Percentiles rank a stretch among this genome's conserved stretches.
phyloP scores from a whole-genome alignment of 2,888 invertebrate species.

The Drosophila niveifrons region DNA sequence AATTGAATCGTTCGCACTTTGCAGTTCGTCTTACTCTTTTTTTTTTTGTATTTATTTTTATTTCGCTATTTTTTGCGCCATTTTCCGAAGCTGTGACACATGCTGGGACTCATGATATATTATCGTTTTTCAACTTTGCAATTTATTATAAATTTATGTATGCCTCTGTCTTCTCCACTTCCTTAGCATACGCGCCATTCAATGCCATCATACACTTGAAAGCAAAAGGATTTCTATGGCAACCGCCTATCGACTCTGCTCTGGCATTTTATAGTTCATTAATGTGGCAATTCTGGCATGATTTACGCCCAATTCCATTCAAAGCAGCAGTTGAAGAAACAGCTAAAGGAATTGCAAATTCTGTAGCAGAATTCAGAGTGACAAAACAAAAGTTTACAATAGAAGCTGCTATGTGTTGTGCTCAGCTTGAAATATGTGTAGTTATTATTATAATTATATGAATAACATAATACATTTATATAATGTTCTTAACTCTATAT shows the following conservation, averaged over 20 bases:
- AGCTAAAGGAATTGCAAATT: background rate
- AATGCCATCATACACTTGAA: constrained; percentile 12
- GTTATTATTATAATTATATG: background rate
- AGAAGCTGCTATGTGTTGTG: background rate
- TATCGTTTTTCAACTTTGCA: constrained; percentile 76
- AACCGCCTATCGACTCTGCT: constrained; percentile 44
- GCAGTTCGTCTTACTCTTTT: constrained; percentile 31
- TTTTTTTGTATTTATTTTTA: background rate
- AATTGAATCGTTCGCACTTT: constrained; percentile 85
- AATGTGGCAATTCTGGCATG: constrained; percentile 68
- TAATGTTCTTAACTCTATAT: too few species aligned
- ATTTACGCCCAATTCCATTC: constrained; percentile 59
- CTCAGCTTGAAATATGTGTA: background rate
- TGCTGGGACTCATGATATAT: constrained; percentile 81
- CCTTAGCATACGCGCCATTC: constrained; percentile 1
- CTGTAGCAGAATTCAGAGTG: background rate
- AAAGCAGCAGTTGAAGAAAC: constrained; percentile 13
- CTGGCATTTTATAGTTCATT: constrained; percentile 74
- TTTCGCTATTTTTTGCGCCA: constrained; percentile 23
- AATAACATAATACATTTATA: too few species aligned
- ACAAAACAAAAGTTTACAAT: background rate
- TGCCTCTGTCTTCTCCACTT: constrained; percentile 23
- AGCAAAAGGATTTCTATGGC: constrained; percentile 23
- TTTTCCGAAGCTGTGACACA: constrained; percentile 64
- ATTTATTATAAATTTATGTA: constrained; percentile 79